Percentiles rank a stretch among this genome's conserved stretches.
Conservation (phyloP, 2,113 vertebrate species). For the Aramus guarauna region DNA sequence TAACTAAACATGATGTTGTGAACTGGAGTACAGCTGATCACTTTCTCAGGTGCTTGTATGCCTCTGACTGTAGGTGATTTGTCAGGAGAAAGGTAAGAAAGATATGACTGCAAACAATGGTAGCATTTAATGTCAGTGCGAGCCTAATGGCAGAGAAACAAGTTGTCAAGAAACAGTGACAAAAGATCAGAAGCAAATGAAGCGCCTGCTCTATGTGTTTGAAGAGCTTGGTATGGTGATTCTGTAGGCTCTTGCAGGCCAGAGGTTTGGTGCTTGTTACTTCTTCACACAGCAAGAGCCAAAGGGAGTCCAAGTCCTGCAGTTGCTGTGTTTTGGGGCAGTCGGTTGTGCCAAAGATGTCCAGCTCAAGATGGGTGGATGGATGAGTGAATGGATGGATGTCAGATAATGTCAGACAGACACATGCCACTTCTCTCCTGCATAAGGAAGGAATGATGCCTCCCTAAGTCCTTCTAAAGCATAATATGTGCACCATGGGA, state of each 20-base stretch:
- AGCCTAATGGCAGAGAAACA: neutral
- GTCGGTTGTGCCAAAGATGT: neutral
- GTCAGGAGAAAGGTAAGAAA: neutral
- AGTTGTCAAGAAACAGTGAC: neutral
- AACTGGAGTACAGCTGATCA: neutral
- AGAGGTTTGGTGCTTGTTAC: neutral
- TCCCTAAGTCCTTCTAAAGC: neutral
- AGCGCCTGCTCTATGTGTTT: rapidly evolving
- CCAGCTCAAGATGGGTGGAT: neutral
- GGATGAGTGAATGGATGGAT: neutral
- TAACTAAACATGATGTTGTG: neutral
- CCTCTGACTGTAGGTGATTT: neutral
- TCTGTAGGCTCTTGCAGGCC: neutral
- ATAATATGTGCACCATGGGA: neutral
- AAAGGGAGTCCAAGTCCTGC: neutral
- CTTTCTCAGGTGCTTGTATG: neutral
- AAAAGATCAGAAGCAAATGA: neutral
- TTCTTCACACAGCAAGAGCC: neutral
- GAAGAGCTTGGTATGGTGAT: neutral
- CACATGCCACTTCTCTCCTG: neutral
- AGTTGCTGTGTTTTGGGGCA: neutral
- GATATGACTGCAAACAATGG: neutral
- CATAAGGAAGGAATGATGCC: neutral
- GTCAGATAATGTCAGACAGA: neutral
- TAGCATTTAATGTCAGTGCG: neutral